phyloP scores from a whole-genome alignment of 2,888 invertebrate genomes.

The Teleiodes luculella region DNA sequence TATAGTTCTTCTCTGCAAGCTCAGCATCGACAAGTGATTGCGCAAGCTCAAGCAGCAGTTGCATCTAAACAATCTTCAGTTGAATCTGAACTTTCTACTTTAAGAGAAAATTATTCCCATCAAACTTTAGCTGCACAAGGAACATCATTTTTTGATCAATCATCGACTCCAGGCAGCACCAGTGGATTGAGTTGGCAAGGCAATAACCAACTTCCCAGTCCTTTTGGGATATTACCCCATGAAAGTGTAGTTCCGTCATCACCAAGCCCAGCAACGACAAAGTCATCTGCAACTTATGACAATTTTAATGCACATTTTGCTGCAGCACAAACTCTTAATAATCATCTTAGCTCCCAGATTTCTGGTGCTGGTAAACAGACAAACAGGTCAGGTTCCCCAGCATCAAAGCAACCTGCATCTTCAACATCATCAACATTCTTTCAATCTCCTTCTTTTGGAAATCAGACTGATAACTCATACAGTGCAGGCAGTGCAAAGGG shows the following conservation, averaged over 20 bases:
- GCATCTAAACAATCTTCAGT: slow-evolving; percentile 77
- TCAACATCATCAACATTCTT: slow-evolving; percentile 80
- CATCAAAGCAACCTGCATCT: slow-evolving; percentile 73
- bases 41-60: slow-evolving; percentile 75
- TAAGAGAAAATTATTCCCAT: slow-evolving; percentile 81
- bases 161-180: slow-evolving; percentile 71
- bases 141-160: slow-evolving; percentile 83
- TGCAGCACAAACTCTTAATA: slow-evolving; percentile 80
- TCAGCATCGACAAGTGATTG: slow-evolving; percentile 84
- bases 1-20: slow-evolving; percentile 82
- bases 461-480: slow-evolving; percentile 78
- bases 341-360: slow-evolving; percentile 82
- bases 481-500: slow-evolving; percentile 76
- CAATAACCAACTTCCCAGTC: slow-evolving; percentile 83
- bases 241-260: slow-evolving; percentile 85
- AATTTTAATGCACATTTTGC: slow-evolving; percentile 85
- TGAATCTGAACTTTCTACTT: slow-evolving; percentile 76
- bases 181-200: slow-evolving; percentile 85
- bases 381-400: slow-evolving; percentile 76
- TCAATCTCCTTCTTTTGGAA: slow-evolving; percentile 81
- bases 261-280: slow-evolving; percentile 80
- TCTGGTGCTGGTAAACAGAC: slow-evolving; percentile 77
- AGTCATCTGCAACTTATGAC: slow-evolving; percentile 80
- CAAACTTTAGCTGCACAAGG: slow-evolving; percentile 79
- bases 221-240: slow-evolving; percentile 88